Evolutionary conservation across 1,140 invertebrate species (phyloP).

Genomic region (Anoplolepis gracilipes): DNA sequence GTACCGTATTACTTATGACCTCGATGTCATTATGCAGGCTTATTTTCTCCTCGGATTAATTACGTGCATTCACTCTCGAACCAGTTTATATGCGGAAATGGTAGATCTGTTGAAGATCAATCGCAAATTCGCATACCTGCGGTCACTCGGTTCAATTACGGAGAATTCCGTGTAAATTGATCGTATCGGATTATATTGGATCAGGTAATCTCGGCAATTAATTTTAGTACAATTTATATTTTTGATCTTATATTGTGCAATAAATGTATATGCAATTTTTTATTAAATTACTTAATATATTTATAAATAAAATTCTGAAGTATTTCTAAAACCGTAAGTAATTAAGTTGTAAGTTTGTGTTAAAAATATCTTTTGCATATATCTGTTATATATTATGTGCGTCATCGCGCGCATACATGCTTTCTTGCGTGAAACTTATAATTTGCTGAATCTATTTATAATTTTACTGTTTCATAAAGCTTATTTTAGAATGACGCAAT

Average conservation of each 20-base stretch:
- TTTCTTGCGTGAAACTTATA: neutral
- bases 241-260: neutral
- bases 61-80: constrained; percentile 54
- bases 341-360: neutral
- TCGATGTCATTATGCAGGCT: constrained; percentile 63
- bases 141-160: constrained; percentile 69
- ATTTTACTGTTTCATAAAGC: neutral
- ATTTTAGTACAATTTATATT: constrained; percentile 31
- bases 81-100: constrained; percentile 53
- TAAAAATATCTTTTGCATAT: neutral
- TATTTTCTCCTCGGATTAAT: constrained; percentile 73
- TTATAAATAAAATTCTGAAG: neutral
- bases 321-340: neutral
- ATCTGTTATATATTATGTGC: neutral
- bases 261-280: neutral
- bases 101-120: constrained; percentile 63
- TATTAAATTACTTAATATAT: neutral
- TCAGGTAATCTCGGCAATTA: constrained; percentile 26
- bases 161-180: constrained; percentile 68
- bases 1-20: constrained; percentile 40
- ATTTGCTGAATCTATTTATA: constrained; percentile 29
- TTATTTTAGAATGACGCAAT: constrained; percentile 21
- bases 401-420: neutral
- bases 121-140: constrained; percentile 72
- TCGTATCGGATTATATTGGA: constrained; percentile 46